phyloP scores from a whole-genome alignment of 1,140 invertebrate species.

The Lineus longissimus region DNA sequence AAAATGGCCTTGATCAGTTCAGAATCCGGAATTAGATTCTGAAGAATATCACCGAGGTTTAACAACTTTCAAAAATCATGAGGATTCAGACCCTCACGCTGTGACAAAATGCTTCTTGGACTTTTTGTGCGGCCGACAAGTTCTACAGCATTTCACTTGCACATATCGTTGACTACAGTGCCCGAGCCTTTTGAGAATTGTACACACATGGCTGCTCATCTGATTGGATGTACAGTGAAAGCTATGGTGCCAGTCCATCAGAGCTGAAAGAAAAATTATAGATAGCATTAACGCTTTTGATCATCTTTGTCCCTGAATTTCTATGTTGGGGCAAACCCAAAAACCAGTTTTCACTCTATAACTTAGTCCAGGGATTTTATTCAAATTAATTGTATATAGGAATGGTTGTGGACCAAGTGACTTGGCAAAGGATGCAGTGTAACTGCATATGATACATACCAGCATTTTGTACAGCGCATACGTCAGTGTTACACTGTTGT shows the following conservation, averaged over 20 bases:
- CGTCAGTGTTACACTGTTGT: conserved; percentile 47
- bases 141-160: conserved; percentile 34
- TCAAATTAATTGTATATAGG: background rate
- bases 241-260: conserved; percentile 12
- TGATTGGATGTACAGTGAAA: conserved; percentile 29
- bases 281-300: background rate
- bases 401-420: too few species aligned
- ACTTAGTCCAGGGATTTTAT: too few species aligned
- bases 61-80: too few species aligned
- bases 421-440: too few species aligned
- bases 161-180: conserved; percentile 35
- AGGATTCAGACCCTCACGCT: too few species aligned
- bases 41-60: too few species aligned
- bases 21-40: too few species aligned
- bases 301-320: background rate
- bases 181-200: conserved; percentile 30
- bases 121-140: conserved; percentile 19
- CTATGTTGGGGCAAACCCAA: background rate
- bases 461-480: conserved; percentile 42
- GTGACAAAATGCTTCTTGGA: too few species aligned
- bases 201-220: conserved; percentile 33
- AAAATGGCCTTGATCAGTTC: too few species aligned
- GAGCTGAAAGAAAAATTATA: conserved; percentile 23
- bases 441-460: too few species aligned
- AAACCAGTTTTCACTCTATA: too few species aligned